Conservation (phyloP, 2,797 vertebrate species). For the Caiman crocodilus region DNA sequence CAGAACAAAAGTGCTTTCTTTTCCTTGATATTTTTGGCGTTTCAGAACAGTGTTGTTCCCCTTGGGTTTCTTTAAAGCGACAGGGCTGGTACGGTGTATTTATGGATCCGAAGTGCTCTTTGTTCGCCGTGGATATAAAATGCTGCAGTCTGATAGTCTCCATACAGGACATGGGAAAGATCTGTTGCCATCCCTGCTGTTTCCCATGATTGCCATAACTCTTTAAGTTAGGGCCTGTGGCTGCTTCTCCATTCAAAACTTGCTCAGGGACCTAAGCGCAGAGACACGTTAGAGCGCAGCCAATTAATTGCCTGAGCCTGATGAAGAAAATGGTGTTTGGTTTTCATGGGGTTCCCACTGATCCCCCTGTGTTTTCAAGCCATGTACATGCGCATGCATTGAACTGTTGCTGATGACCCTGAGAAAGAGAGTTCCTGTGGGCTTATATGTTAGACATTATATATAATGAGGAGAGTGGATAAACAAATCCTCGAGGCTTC, state of each 20-base stretch:
- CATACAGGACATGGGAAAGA: accelerated
- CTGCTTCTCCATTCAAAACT: not conserved
- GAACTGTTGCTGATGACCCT: not conserved
- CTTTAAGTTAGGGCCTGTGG: not conserved
- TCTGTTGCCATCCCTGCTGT: accelerated
- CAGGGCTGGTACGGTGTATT: not conserved
- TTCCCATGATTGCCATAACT: not conserved
- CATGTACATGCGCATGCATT: not conserved
- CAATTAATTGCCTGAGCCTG: not conserved
- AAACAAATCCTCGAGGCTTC: slow-evolving; percentile 12
- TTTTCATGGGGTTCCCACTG: not conserved
- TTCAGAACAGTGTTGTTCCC: slow-evolving; percentile 28
- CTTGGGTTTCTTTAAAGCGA: not conserved
- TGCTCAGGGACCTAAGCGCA: not conserved
- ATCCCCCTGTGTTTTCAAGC: not conserved
- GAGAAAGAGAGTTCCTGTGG: not conserved
- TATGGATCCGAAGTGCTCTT: not conserved
- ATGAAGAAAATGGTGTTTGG: not conserved
- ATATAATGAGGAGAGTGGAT: not conserved
- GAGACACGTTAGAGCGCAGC: not conserved
- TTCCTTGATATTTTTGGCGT: slow-evolving; percentile 27
- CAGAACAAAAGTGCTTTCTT: slow-evolving; percentile 28
- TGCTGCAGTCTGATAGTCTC: not conserved
- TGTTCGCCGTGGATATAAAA: not conserved
- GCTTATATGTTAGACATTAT: not conserved